Evolutionary conservation across 2,113 vertebrate genomes (phyloP).

Genomic region (Solenodon paradoxus): DNA sequence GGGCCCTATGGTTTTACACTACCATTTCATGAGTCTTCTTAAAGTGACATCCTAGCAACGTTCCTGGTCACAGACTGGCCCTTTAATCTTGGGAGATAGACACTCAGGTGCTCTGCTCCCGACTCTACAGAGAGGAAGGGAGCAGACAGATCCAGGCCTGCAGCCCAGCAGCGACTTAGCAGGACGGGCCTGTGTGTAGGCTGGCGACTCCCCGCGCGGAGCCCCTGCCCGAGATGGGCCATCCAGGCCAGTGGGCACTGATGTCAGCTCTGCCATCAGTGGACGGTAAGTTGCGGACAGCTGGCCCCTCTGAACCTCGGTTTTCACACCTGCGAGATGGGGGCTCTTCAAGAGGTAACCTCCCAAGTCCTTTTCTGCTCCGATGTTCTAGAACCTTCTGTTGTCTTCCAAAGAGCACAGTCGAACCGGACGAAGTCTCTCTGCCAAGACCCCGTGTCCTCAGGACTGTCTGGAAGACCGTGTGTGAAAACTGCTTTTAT

Average conservation of each 20-base stretch:
- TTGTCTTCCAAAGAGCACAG: neutral
- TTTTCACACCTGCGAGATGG: neutral
- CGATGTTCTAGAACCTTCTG: neutral
- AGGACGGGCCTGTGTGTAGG: no score
- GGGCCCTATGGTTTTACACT: no score
- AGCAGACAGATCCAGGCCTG: neutral
- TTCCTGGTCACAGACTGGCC: no score
- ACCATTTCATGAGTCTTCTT: no score
- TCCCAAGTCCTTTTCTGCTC: neutral
- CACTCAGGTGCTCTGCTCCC: no score
- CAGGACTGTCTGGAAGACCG: slow-evolving; percentile 63
- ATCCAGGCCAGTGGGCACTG: neutral
- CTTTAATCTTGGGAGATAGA: no score
- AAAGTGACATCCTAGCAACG: no score
- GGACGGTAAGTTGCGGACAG: neutral
- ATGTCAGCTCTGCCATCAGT: neutral
- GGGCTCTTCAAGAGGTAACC: neutral
- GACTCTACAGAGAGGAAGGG: neutral
- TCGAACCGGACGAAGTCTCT: neutral
- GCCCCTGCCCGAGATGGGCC: no score
- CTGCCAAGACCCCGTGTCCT: slow-evolving; percentile 22
- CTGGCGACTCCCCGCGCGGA: no score
- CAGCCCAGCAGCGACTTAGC: neutral
- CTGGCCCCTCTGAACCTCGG: neutral
- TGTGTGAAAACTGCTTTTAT: slow-evolving; percentile 75